These are phyloP conservation scores for Cyanocitta stelleri DNA, from an alignment of 2,113 vertebrate genomes.

Conservation along the genomic window DNA sequence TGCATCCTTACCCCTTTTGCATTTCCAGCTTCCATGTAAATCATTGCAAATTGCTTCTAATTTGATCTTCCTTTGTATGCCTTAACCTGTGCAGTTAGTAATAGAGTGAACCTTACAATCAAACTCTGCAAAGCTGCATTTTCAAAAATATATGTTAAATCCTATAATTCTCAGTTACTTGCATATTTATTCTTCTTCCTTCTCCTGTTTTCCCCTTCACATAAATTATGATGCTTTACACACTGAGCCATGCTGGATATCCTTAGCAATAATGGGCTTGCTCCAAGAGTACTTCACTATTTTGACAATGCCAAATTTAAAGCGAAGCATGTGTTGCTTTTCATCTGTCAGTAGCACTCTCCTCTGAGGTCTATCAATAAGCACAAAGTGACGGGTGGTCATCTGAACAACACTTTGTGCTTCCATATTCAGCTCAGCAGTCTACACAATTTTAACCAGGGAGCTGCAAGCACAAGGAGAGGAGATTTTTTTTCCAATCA, in stretches of 20 bases:
- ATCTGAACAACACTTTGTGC: neutral
- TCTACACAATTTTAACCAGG: neutral
- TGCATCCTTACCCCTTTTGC: neutral
- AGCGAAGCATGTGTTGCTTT: neutral
- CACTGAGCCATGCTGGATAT: neutral
- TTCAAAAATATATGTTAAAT: neutral
- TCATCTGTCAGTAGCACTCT: neutral
- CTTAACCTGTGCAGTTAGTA: neutral
- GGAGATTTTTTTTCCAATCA: constrained; percentile 4
- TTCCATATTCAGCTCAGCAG: constrained; percentile 6
- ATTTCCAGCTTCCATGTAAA: neutral
- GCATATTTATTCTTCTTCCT: neutral
- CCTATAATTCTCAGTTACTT: neutral
- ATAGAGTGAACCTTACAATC: neutral
- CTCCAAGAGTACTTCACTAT: neutral
- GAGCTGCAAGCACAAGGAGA: neutral
- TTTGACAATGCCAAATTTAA: constrained; percentile 8
- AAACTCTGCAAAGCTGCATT: neutral
- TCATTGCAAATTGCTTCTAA: neutral
- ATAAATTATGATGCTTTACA: neutral
- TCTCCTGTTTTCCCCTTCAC: neutral
- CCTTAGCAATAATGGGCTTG: neutral
- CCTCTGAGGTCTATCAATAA: neutral
- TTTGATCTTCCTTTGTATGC: neutral
- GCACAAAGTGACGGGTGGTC: neutral